phyloP scores from a whole-genome alignment of 2,888 invertebrate genomes.

The Polyploca ridens region DNA sequence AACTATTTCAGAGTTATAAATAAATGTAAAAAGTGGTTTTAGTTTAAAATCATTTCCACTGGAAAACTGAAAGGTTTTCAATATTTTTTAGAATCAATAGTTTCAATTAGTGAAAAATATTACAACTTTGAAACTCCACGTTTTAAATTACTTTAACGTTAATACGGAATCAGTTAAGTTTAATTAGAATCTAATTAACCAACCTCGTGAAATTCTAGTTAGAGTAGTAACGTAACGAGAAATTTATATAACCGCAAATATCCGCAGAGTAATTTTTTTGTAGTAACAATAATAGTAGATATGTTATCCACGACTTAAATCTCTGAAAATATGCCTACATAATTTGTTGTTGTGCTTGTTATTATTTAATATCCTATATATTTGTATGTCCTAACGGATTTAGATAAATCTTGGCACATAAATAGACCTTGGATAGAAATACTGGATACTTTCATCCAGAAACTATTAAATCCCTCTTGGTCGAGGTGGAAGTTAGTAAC shows the following conservation, averaged over 20 bases:
- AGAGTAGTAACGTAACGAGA: background rate
- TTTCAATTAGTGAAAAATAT: background rate
- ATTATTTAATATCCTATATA: no score
- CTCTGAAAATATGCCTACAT: no score
- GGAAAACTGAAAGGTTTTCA: background rate
- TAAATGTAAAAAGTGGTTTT: background rate
- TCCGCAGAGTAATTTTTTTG: background rate
- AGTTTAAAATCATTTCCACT: background rate
- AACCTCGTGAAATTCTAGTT: background rate
- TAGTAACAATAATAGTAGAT: no score
- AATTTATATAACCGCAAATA: background rate
- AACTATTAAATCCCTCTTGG: no score
- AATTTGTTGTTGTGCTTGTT: no score
- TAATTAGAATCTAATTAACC: constrained; percentile 5
- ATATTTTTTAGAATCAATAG: background rate
- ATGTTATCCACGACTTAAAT: no score
- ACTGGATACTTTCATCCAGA: no score
- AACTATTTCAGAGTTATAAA: background rate
- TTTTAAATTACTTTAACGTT: background rate
- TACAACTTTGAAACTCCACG: background rate
- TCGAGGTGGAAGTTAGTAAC: no score
- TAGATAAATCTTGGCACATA: no score
- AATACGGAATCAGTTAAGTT: background rate
- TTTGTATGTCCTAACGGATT: no score
- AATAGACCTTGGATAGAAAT: no score